These are phyloP conservation scores for Drosophila siamana DNA, from an alignment of 2,888 invertebrate genomes.

Conservation along the genomic window DNA sequence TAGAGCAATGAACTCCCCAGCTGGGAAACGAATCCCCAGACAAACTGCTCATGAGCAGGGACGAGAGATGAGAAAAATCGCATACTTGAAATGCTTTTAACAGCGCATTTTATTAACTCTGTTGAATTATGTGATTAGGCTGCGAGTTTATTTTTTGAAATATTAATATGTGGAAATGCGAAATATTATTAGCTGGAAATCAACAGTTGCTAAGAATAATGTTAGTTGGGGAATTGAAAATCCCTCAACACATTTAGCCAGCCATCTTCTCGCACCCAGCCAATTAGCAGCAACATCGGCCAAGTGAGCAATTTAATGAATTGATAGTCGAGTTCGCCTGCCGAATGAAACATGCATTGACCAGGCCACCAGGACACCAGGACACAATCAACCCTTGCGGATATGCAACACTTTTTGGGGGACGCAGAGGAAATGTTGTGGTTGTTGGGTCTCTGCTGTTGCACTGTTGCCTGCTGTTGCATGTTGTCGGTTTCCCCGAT, in stretches of 20 bases:
- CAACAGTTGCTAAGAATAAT: background rate
- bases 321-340: slow-evolving; percentile 10
- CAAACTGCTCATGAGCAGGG: slow-evolving; percentile 5
- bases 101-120: slow-evolving; percentile 52
- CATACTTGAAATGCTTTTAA: slow-evolving; percentile 47
- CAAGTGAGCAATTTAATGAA: slow-evolving; percentile 29
- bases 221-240: background rate
- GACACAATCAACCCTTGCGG: slow-evolving; percentile 14
- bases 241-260: slow-evolving; percentile 2
- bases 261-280: slow-evolving; percentile 11
- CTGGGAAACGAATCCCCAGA: slow-evolving; percentile 22
- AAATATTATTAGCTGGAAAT: background rate
- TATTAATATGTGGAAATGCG: slow-evolving; percentile 19
- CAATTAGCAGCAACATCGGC: slow-evolving; percentile 36
- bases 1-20: slow-evolving; percentile 5
- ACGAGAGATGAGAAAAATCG: slow-evolving; percentile 8
- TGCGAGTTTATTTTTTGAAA: slow-evolving; percentile 16
- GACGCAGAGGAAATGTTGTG: slow-evolving; percentile 5
- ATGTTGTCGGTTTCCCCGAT: slow-evolving; percentile 9
- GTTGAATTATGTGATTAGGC: slow-evolving; percentile 46
- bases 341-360: slow-evolving; percentile 11
- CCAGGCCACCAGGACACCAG: slow-evolving; percentile 9
- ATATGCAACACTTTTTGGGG: slow-evolving; percentile 30
- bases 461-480: slow-evolving; percentile 4
- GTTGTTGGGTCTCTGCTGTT: slow-evolving; percentile 5